phyloP scores from a whole-genome alignment of 1,140 invertebrate species.

The Aporrectodea caliginosa region DNA sequence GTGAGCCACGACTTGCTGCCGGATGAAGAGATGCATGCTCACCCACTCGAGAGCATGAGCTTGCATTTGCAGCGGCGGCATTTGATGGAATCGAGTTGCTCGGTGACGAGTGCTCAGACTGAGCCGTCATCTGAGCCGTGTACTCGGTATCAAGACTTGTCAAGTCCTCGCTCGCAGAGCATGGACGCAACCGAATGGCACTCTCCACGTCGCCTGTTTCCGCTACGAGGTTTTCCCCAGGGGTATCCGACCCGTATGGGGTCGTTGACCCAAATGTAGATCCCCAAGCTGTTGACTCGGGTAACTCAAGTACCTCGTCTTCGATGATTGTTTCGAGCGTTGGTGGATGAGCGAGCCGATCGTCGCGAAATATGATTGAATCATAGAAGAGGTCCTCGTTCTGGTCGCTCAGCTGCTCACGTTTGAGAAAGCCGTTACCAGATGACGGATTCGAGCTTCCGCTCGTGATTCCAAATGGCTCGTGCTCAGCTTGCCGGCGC shows the following conservation, averaged over 20 bases:
- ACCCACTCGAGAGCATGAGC: not conserved
- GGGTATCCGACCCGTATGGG: not conserved
- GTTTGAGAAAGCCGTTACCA: not conserved
- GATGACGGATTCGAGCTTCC: not conserved
- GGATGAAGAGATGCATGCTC: not conserved
- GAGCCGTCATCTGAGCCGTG: not conserved
- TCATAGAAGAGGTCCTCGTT: slow-evolving; percentile 6
- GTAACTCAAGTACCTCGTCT: slow-evolving; percentile 15
- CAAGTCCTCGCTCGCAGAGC: slow-evolving; percentile 5
- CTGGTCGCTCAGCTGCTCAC: no score
- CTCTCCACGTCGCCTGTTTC: not conserved
- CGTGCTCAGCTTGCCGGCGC: not conserved
- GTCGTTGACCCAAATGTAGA: not conserved
- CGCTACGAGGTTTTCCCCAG: not conserved
- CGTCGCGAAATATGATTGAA: not conserved
- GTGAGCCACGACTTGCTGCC: not conserved
- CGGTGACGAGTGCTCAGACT: not conserved
- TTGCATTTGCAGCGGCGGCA: not conserved
- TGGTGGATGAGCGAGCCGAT: slow-evolving; percentile 7
- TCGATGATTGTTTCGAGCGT: slow-evolving; percentile 18
- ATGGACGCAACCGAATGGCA: not conserved
- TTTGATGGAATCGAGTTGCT: not conserved
- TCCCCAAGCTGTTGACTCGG: not conserved
- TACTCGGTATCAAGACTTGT: slow-evolving; percentile 1
- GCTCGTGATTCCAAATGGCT: not conserved